Evolutionary conservation across 2,888 invertebrate species (phyloP), one percentile per base, ranked within the genome.

Genomic region (Malachius bipustulatus): DNA sequence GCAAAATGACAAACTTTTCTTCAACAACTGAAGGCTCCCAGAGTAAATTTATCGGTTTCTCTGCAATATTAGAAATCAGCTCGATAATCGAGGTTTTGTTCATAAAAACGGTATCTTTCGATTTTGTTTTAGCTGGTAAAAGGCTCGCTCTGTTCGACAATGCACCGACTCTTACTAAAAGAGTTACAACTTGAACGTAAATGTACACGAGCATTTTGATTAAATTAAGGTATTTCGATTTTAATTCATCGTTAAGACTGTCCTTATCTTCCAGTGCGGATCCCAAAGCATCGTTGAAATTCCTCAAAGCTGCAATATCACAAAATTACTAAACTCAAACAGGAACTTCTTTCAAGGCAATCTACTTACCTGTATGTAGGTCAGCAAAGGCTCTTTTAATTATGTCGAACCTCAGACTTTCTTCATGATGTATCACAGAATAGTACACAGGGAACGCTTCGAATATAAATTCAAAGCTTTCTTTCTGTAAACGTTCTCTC

Each of bases 21-120:
- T 2, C 97, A 89, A 11, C 96, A 89, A 41, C 89, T 83, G 34
- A 93, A 1, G 54, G 52, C 24, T 61, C 78, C 87, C 91, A 94
- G 4, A 90, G 56, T 3, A 47, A 3, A 19, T 44, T 48, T 19
- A 61, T 51, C 34, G 58, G 56, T 63, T 10, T 71, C 73, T 56
- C 93, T 87, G 38, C 88, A 70, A 44, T 71, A 58, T 14, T 75
- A 58, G 30, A 66, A 59, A 15, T 68, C 53, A 6, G 73, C 65
- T 10, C 60, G 48, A 34, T 14, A 15, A 53, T 39, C 12, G 30
- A 71, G 38, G 79, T 73, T 44, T 79, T 80, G 2, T 64, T 56
- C 63, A 85, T 82, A 60, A 80, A 75, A 40, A 64, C 65, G n/a
- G n/a, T n/a, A 37, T 43, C 33, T 55, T 54, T 48, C 47, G 47